Evolutionary conservation across 2,888 invertebrate species (phyloP).

Genomic region (Himalopsyche japonica): DNA sequence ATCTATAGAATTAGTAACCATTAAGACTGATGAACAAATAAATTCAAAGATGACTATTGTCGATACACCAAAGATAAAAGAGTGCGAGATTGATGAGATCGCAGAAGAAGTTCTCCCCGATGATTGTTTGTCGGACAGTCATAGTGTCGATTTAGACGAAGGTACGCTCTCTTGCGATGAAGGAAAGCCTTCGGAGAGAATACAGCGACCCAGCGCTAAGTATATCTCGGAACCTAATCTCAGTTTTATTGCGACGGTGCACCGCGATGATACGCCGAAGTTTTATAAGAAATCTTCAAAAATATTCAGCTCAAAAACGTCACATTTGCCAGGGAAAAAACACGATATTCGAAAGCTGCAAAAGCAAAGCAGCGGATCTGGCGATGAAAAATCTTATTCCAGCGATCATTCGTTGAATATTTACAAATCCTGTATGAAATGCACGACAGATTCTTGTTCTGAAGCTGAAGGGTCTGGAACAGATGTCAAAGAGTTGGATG

Average conservation of each 20-base stretch:
- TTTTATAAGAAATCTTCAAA: slow-evolving; percentile 44
- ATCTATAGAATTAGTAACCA: not conserved
- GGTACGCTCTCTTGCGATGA: slow-evolving; percentile 49
- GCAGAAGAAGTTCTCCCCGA: not conserved
- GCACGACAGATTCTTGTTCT: slow-evolving; percentile 47
- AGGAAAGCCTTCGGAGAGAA: slow-evolving; percentile 44
- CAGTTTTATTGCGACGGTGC: slow-evolving; percentile 48
- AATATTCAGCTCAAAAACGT: slow-evolving; percentile 53
- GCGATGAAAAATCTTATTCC: slow-evolving; percentile 5
- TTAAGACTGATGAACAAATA: not conserved
- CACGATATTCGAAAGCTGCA: slow-evolving; percentile 44
- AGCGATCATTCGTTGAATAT: slow-evolving; percentile 24
- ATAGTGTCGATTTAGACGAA: slow-evolving; percentile 28
- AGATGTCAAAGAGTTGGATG: not conserved
- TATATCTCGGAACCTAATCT: slow-evolving; percentile 59
- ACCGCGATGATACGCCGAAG: slow-evolving; percentile 51
- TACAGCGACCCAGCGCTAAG: slow-evolving; percentile 53
- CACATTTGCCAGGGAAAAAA: slow-evolving; percentile 42
- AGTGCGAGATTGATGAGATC: not conserved
- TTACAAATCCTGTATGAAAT: slow-evolving; percentile 53
- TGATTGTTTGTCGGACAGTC: slow-evolving; percentile 8
- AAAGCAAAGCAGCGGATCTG: slow-evolving; percentile 46
- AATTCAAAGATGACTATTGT: not conserved
- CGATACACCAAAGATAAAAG: not conserved
- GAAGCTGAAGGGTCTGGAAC: slow-evolving; percentile 14